Conservation (phyloP, 2,888 invertebrate species). For the Siphonodentalium dalli region DNA sequence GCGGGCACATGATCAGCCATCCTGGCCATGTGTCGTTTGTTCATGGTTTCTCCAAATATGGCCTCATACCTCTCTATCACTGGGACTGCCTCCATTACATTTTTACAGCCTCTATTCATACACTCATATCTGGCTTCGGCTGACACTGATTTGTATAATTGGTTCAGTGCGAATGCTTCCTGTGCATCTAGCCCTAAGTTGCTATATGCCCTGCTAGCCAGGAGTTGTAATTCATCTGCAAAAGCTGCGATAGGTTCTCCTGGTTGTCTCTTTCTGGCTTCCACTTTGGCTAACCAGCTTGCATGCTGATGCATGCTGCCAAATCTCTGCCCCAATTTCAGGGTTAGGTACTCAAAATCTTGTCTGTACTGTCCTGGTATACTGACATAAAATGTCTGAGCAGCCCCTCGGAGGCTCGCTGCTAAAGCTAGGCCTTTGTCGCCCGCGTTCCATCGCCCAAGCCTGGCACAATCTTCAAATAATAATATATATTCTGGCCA, state of each 20-base stretch:
- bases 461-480: not conserved
- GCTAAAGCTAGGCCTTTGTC: not conserved
- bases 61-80: not conserved
- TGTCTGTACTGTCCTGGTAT: not conserved
- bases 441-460: not conserved
- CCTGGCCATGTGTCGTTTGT: not conserved
- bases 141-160: not conserved
- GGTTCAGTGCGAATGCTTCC: constrained; percentile 1
- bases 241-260: constrained; percentile 8
- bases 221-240: constrained; percentile 3
- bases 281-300: constrained; percentile 11
- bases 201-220: not conserved
- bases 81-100: not conserved
- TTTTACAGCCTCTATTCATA: not conserved
- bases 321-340: constrained; percentile 8
- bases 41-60: not conserved
- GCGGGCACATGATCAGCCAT: too few relatives aligned
- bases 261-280: not conserved
- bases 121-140: not conserved
- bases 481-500: constrained; percentile 1
- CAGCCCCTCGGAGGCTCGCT: not conserved
- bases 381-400: constrained; percentile 1
- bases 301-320: constrained; percentile 12
- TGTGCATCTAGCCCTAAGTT: not conserved
- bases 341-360: not conserved